Conservation (phyloP, 2,888 invertebrate species). For the Zygaena filipendulae region DNA sequence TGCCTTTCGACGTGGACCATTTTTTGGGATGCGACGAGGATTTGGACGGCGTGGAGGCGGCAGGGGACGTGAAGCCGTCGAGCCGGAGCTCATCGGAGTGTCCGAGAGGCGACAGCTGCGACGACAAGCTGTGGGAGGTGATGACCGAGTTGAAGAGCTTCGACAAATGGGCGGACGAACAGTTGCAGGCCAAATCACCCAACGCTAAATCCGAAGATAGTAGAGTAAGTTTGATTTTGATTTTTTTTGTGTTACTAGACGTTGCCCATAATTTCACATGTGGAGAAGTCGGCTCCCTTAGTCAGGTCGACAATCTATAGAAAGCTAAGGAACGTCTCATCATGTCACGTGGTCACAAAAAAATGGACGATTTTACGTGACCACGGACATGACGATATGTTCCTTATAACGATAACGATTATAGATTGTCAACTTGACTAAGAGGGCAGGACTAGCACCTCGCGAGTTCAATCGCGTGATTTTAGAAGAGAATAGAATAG, state of each 20-base stretch:
- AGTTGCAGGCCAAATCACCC: slow-evolving; percentile 33
- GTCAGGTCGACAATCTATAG: too few species aligned
- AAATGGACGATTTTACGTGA: too few species aligned
- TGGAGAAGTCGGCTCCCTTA: too few species aligned
- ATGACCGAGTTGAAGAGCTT: slow-evolving; percentile 52
- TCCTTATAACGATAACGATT: too few species aligned
- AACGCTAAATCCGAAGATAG: slow-evolving; percentile 45
- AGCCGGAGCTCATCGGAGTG: slow-evolving; percentile 29
- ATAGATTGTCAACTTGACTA: too few species aligned
- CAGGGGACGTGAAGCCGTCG: slow-evolving; percentile 27
- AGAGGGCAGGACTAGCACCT: too few species aligned
- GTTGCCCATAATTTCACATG: too few species aligned
- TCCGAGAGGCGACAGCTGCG: slow-evolving; percentile 27
- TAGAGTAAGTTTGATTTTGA: slow-evolving; percentile 38
- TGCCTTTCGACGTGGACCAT: slow-evolving; percentile 37
- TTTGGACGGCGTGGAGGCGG: slow-evolving; percentile 30
- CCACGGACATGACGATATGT: too few species aligned
- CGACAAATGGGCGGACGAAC: slow-evolving; percentile 56
- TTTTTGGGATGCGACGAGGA: slow-evolving; percentile 37
- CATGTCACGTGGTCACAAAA: too few species aligned
- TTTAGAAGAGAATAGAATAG: too few species aligned
- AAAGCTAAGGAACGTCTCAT: too few species aligned
- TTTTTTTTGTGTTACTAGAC: slow-evolving; percentile 8
- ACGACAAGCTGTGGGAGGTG: slow-evolving; percentile 49
- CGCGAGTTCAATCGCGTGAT: too few species aligned